These are phyloP conservation scores for Andrena trimmerana DNA, from an alignment of 2,888 invertebrate species.

Conservation along the genomic window DNA sequence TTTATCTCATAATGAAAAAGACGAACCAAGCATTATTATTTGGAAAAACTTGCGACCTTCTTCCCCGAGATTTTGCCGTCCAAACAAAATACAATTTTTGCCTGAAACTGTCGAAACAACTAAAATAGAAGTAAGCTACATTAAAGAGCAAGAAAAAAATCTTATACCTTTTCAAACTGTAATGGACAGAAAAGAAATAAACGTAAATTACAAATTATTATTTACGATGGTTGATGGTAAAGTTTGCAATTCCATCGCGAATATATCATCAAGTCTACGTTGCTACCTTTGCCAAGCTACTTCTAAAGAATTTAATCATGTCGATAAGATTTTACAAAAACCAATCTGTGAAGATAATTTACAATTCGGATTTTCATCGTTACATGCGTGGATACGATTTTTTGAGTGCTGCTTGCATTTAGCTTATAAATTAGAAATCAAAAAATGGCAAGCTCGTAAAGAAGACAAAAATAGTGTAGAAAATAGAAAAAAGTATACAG, in stretches of 20 bases:
- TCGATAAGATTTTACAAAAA: constrained; percentile 1
- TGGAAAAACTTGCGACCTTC: neutral
- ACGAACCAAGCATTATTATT: neutral
- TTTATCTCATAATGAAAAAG: no score
- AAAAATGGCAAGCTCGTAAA: neutral
- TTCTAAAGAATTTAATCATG: constrained; percentile 10
- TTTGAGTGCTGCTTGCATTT: constrained; percentile 5
- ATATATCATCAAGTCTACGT: neutral
- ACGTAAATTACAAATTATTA: neutral
- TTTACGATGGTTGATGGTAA: constrained; percentile 3
- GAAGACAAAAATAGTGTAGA: constrained; percentile 46
- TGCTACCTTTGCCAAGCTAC: constrained; percentile 1
- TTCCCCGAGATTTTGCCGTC: neutral
- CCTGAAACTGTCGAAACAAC: neutral
- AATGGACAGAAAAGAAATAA: neutral
- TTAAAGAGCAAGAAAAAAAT: neutral
- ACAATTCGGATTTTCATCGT: neutral
- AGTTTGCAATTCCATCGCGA: neutral
- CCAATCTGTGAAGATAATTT: neutral
- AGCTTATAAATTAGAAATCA: neutral
- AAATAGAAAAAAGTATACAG: constrained; percentile 19
- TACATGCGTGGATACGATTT: constrained; percentile 7
- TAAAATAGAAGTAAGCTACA: neutral
- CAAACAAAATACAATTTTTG: neutral
- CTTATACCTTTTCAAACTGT: constrained; percentile 5